Evolutionary conservation across 2,797 vertebrate genomes (phyloP), one percentile per base, ranked within the genome.

Genomic region (Pterois miles): DNA sequence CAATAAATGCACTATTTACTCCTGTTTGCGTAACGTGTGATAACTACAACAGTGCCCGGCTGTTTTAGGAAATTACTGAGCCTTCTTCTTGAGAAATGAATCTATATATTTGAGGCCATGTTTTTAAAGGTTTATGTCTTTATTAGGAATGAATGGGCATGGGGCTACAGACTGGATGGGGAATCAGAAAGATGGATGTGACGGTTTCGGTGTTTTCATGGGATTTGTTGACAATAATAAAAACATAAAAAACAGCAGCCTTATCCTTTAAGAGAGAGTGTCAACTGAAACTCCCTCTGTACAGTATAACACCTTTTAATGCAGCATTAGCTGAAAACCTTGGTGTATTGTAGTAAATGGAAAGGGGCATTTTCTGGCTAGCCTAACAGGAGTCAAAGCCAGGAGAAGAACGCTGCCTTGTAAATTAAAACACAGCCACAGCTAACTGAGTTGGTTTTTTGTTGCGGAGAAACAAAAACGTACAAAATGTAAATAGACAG

Each of bases 111-210:
- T 34, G 31, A 59, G 20, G 13, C 18, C 18, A 22, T 29, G 4
- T 29, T 54, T 53, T 43, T 25, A 4, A 73, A 43, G 48, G 18
- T 43, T 13, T 16, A 31, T 31, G 54, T 29, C 29, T 56, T 8
- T 43, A 18, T 14, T 43, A 18, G 0, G 6, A 33, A 59, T 3
- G 2, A 59, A 34, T 11, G 9, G 8, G 1, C 13, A 38, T 2
- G 5, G 8, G 23, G 56, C 1, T 22, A 38, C 2, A 27, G 16
- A 6, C 14, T 27, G 8, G 36, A 5, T 4, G 0, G 14, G 22
- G 23, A 20, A 23, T 13, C 29, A 34, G 48, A 54, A 16, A 27
- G 56, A 36, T 48, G n/a, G 38, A 33, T 20, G 14, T 27, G 4
- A 36, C 1, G 4, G n/a, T 48, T 14, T 46, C 33, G 14, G 6